phyloP scores from a whole-genome alignment of 1,140 invertebrate species.

The Zaprionus lachaisei region DNA sequence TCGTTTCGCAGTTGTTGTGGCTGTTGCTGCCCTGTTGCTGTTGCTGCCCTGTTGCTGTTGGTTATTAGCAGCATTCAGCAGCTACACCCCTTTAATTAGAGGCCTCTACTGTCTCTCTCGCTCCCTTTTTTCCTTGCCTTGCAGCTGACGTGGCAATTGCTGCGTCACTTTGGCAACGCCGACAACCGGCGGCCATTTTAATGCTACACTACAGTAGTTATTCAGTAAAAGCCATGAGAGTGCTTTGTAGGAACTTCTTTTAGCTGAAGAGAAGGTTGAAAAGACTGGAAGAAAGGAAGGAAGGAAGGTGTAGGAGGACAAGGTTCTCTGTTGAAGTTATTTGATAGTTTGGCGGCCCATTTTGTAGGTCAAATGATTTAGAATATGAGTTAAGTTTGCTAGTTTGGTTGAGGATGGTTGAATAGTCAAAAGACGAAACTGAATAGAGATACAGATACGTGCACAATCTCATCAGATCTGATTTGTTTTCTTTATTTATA shows the following conservation, averaged over 20 bases:
- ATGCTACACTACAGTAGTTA: neutral
- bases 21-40: slow-evolving; percentile 13
- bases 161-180: neutral
- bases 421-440: too few relatives aligned
- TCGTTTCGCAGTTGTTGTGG: slow-evolving; percentile 14
- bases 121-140: neutral
- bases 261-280: neutral
- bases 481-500: too few relatives aligned
- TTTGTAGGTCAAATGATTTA: neutral
- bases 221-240: neutral
- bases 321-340: neutral
- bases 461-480: too few relatives aligned
- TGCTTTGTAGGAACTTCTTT: neutral
- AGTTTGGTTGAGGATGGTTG: too few relatives aligned
- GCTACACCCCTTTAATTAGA: slow-evolving; percentile 10
- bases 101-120: neutral
- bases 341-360: neutral
- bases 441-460: too few relatives aligned
- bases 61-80: slow-evolving; percentile 11
- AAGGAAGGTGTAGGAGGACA: neutral
- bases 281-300: neutral
- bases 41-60: slow-evolving; percentile 40
- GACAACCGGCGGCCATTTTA: slow-evolving; percentile 6
- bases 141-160: slow-evolving; percentile 7
- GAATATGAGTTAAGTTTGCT: neutral